Base-by-base conservation (phyloP, 1,140 invertebrate species). In the Temnothorax curvispinosus region DNA sequence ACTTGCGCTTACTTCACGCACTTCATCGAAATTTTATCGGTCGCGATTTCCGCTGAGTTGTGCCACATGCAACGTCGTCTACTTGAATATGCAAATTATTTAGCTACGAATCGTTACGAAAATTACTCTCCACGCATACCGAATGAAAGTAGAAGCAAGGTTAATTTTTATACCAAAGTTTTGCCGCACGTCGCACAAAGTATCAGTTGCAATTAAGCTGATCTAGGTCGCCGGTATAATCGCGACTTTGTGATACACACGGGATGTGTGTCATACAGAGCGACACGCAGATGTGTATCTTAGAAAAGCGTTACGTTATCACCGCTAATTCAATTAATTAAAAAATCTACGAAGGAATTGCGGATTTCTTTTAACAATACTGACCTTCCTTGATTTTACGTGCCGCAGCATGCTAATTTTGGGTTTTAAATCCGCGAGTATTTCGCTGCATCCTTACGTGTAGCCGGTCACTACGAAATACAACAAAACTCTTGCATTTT, bases 31-130 rank as follows among this genome's bases (percentile, higher is more conserved):
- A 64, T 86, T 69, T 75, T 65, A 11, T 27, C 13, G 27, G 9
- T 41, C 21, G 11, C 47, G 27, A 11, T 15, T 58, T 1, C 18
- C 65, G 41, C 5, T 5, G 6, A 27, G 21, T 15, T 15, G 5
- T 50, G n/a, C 18, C 9, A 67, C 15, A 8, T 11, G 52, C 52
- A 47, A 62, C 35, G 27, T 44, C 58, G 15, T 52, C 52, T 41
- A 56, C 52, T 58, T 86, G 35, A 69, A 58, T 88, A 92, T 88
- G 90, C 27, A 92, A 92, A 89, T 90, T 77, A 62, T 27, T 75
- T 35, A 44, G 21, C 8, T 32, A 62, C 38, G 54, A n/a, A 47
- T 18, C 58, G 56, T 44, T 27, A 76, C 13, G 38, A 44, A 50
- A 50, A 50, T 50, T 50, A 50, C 38, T 76, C 13, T 76, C 58